Evolutionary conservation across 2,797 vertebrate genomes (phyloP), one percentile per base, ranked within the genome.

Genomic region (Mycteria americana): DNA sequence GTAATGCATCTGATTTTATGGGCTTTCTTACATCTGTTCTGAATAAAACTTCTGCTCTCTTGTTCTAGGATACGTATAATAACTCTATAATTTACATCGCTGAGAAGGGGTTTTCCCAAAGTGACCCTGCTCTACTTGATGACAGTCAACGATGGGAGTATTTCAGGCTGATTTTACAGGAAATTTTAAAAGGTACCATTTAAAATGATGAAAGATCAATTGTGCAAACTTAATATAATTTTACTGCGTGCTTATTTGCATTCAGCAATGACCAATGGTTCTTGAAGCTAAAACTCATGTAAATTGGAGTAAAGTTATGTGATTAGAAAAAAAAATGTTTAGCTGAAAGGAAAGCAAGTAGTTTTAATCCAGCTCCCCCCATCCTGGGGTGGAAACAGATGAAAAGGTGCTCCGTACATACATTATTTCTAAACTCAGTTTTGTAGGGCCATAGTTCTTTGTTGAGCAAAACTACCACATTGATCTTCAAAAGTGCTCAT

Each of bases 61-160:
- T 97, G 56, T 98, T 98, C 85, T 98, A 99, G 98, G 98, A 99
- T 97, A 98, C 94, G 9, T 99, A 98, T 97, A 98, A 98, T 98
- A 98, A 98, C 96, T 98, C 98, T 21, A 77, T 96, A 75, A 98
- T 99, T 98, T 99, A 99, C 98, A 98, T 99, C 92, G 99, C 98
- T 7, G 98, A 99, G 98, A 99, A 98, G 50, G 98, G 99, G 72
- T 99, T 99, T 98, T 98, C 98, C 89, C 98, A 98, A 97, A 96
- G 93, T 92, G 98, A 99, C 79, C 97, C 97, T 16, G 88, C 98
- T 95, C 85, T 98, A 75, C 96, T 98, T 54, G 98, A 99, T 93
- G 99, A 99, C 93, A 88, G 91, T 88, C 98, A 98, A 63, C 63
- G 93, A 68, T 97, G 97, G 78, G 89, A 97, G 68, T 98, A 98